A percentile compares a stretch with the other conserved stretches of the same genome.
Evolutionary conservation across 2,888 invertebrate genomes (phyloP).

Genomic region (Lypha dubia): DNA sequence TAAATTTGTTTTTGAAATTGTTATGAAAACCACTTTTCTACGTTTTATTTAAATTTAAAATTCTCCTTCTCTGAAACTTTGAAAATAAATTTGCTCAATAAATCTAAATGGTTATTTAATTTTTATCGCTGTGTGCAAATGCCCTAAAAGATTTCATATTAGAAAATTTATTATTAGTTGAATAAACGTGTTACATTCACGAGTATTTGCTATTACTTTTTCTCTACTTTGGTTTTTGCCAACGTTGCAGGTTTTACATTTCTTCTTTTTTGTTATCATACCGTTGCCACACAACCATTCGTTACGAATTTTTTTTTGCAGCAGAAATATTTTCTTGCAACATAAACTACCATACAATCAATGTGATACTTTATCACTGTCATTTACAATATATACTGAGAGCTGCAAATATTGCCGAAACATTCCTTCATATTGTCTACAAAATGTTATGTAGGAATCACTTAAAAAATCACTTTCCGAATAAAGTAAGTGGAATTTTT

Average conservation of each 20-base stretch:
- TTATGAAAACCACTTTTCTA: background rate
- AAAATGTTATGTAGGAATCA: background rate
- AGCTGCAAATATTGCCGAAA: background rate
- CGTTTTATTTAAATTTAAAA: background rate
- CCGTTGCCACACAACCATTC: background rate
- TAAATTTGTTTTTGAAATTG: background rate
- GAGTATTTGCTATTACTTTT: background rate
- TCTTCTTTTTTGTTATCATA: background rate
- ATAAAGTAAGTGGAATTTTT: background rate
- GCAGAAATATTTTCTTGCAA: background rate
- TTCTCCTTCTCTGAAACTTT: background rate
- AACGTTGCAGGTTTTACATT: background rate
- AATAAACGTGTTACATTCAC: background rate
- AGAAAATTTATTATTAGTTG: constrained; percentile 12
- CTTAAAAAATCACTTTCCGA: background rate
- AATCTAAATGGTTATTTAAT: background rate
- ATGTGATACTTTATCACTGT: background rate
- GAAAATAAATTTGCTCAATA: background rate
- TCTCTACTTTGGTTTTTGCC: background rate
- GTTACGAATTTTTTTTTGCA: background rate
- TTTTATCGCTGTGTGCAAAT: background rate
- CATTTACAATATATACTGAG: background rate
- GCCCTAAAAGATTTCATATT: background rate
- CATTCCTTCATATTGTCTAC: background rate
- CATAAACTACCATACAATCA: background rate